Percentiles rank a stretch among this genome's conserved stretches.
Evolutionary conservation across 2,113 vertebrate species (phyloP).

Genomic region (Pelecanoides urinatrix): DNA sequence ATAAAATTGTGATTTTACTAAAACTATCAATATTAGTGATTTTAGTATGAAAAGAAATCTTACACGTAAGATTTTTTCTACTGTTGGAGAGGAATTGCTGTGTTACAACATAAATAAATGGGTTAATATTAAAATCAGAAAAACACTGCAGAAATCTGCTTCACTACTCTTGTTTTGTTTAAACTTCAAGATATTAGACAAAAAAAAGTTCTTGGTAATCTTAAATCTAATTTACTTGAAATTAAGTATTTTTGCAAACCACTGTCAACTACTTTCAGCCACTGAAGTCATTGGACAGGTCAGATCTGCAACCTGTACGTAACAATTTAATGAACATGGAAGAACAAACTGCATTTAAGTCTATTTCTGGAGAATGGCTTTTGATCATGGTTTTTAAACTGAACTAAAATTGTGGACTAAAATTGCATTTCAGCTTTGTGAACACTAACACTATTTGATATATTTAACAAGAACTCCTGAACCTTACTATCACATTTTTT

Average conservation of each 20-base stretch:
- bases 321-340: not conserved
- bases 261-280: not conserved
- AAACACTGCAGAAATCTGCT: not conserved
- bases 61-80: not conserved
- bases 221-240: not conserved
- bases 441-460: not conserved
- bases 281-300: not conserved
- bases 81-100: not conserved
- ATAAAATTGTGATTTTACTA: not conserved
- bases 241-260: not conserved
- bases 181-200: not conserved
- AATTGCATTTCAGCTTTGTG: not conserved
- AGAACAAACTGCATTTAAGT: not conserved
- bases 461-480: not conserved
- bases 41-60: not conserved
- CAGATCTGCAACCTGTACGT: not conserved
- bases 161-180: not conserved
- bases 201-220: not conserved
- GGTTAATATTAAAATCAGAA: not conserved
- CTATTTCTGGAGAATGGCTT: not conserved
- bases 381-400: not conserved
- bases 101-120: not conserved
- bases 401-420: not conserved
- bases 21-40: not conserved
- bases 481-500: not conserved